Evolutionary conservation across 2,888 invertebrate species (phyloP).

Genomic region (Platycheirus albimanus): DNA sequence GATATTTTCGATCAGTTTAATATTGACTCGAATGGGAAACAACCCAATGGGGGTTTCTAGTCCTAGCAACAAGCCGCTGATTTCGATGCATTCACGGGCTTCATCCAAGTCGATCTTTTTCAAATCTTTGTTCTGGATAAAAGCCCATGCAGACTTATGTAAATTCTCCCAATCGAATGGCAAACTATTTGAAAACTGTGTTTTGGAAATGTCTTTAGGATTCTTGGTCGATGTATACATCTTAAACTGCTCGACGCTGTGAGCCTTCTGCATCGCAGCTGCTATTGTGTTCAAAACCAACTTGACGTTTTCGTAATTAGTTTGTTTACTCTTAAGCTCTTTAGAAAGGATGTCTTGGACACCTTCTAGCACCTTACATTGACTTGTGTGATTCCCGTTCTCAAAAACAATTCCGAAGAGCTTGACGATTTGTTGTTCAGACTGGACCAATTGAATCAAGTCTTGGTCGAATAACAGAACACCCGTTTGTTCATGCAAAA

Average conservation of each 20-base stretch:
- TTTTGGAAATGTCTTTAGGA: conserved; percentile 10
- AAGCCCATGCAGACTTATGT: background rate
- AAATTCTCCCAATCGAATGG: conserved; percentile 1
- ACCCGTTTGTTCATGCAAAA: conserved; percentile 19
- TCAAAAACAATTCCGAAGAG: background rate
- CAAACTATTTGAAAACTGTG: background rate
- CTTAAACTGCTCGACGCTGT: conserved; percentile 18
- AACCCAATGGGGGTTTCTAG: background rate
- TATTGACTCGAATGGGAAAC: background rate
- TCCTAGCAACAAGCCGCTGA: conserved; percentile 39
- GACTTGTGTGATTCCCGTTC: background rate
- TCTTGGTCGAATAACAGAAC: background rate
- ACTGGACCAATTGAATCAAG: conserved; percentile 6
- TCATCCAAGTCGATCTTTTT: background rate
- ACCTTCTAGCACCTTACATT: background rate
- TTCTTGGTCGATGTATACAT: background rate
- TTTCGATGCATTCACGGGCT: conserved; percentile 32
- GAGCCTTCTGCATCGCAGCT: conserved; percentile 10
- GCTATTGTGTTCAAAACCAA: conserved; percentile 22
- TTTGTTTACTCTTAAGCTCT: background rate
- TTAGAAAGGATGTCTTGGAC: conserved; percentile 11
- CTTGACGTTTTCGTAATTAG: conserved; percentile 1
- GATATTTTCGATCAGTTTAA: conserved; percentile 24
- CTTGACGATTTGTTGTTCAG: conserved; percentile 19
- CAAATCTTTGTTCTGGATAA: background rate